Percentiles rank a stretch among this genome's conserved stretches.
phyloP scores from a whole-genome alignment of 2,797 vertebrate species.

The Lagocephalus sceleratus region DNA sequence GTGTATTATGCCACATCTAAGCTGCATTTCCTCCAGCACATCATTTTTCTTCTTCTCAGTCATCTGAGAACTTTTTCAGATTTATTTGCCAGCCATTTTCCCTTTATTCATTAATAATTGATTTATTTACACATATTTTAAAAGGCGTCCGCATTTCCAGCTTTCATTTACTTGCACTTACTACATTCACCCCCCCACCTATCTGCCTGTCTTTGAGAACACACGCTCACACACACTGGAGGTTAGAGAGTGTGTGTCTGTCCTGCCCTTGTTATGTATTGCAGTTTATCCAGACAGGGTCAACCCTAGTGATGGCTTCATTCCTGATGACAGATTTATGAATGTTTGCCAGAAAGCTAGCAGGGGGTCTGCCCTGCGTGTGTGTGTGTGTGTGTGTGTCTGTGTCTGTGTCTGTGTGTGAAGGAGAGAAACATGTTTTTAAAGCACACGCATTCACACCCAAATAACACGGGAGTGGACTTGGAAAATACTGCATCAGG shows the following conservation, averaged over 20 bases:
- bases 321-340: conserved; percentile 90
- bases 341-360: conserved; percentile 76
- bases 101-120: neutral
- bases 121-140: neutral
- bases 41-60: conserved; percentile 3
- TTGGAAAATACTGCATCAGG: conserved; percentile 63
- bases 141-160: too few relatives aligned
- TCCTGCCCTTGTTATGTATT: conserved; percentile 83
- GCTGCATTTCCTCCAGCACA: neutral
- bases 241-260: conserved; percentile 55
- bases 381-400: conserved; percentile 51
- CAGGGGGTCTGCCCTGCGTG: conserved; percentile 65
- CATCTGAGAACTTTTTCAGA: conserved; percentile 31
- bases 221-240: conserved; percentile 9
- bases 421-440: conserved; percentile 90
- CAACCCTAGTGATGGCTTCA: conserved; percentile 89
- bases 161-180: conserved; percentile 6
- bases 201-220: neutral
- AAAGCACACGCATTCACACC: conserved; percentile 62
- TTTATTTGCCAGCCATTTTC: neutral
- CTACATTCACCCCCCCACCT: too few relatives aligned
- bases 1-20: conserved; percentile 53
- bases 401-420: conserved; percentile 74
- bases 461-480: conserved; percentile 69
- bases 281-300: conserved; percentile 89